Evolutionary conservation across 2,888 invertebrate species (phyloP).

Genomic region (Drosophila prolongata): DNA sequence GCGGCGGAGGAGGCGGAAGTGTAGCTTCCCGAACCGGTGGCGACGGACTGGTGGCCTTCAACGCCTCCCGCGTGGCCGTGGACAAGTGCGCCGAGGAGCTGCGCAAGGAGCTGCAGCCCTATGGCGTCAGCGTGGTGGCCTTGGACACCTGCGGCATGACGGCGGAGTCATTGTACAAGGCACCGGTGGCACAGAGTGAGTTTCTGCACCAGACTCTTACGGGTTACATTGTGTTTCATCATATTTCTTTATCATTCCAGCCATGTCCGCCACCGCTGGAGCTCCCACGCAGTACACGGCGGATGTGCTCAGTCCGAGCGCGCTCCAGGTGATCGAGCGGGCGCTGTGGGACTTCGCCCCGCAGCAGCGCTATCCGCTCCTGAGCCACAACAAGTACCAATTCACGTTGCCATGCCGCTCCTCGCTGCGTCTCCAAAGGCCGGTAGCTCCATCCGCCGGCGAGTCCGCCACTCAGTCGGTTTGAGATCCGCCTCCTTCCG

Average conservation of each 20-base stretch:
- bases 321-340: conserved; percentile 87
- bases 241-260: conserved; percentile 36
- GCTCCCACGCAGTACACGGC: conserved; percentile 88
- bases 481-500: conserved; percentile 31
- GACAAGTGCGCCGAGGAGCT: conserved; percentile 92
- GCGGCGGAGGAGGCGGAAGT: conserved; percentile 78
- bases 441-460: conserved; percentile 10
- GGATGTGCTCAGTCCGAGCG: conserved; percentile 87
- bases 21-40: conserved; percentile 79
- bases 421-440: conserved; percentile 80
- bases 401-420: conserved; percentile 85
- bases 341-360: conserved; percentile 87
- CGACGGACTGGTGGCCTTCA: conserved; percentile 86
- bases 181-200: conserved; percentile 86
- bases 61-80: conserved; percentile 89
- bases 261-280: conserved; percentile 85
- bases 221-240: too few relatives aligned
- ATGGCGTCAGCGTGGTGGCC: conserved; percentile 90
- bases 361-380: conserved; percentile 85
- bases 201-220: conserved; percentile 26
- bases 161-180: conserved; percentile 88
- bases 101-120: conserved; percentile 88
- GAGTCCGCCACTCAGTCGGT: conserved; percentile 70
- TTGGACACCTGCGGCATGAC: conserved; percentile 89
- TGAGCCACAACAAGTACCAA: conserved; percentile 83